phyloP scores from a whole-genome alignment of 1,140 invertebrate genomes.

The Polypedilum vanderplanki region DNA sequence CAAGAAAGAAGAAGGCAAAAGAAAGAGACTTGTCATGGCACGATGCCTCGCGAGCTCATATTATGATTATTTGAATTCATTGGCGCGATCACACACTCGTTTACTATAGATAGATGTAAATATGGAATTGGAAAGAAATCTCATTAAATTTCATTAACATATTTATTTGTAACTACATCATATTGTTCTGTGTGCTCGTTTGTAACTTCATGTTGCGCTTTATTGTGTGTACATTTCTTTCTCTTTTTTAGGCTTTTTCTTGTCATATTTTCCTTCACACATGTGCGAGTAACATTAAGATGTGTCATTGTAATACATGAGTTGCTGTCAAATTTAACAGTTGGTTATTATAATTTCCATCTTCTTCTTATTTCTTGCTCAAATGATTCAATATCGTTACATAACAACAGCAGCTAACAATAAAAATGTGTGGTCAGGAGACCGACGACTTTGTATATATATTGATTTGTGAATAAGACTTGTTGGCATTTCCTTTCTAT shows the following conservation, averaged over 20 bases:
- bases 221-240: neutral
- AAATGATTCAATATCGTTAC: neutral
- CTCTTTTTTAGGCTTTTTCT: neutral
- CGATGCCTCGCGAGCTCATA: neutral
- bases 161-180: constrained; percentile 10
- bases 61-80: constrained; percentile 21
- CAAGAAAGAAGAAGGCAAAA: neutral
- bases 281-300: neutral
- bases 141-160: constrained; percentile 28
- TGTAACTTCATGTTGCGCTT: neutral
- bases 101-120: neutral
- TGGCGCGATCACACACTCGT: constrained; percentile 22
- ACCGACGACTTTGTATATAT: too few relatives aligned
- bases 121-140: neutral
- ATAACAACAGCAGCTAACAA: neutral
- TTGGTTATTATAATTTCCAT: too few relatives aligned
- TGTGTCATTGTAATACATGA: constrained; percentile 4
- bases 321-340: neutral
- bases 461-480: too few relatives aligned
- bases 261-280: neutral
- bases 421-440: neutral
- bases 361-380: neutral
- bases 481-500: too few relatives aligned
- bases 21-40: neutral
- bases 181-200: too few relatives aligned